phyloP scores from a whole-genome alignment of 35 echinoderm and acorn worm species.

The Eucidaris tribuloides region DNA sequence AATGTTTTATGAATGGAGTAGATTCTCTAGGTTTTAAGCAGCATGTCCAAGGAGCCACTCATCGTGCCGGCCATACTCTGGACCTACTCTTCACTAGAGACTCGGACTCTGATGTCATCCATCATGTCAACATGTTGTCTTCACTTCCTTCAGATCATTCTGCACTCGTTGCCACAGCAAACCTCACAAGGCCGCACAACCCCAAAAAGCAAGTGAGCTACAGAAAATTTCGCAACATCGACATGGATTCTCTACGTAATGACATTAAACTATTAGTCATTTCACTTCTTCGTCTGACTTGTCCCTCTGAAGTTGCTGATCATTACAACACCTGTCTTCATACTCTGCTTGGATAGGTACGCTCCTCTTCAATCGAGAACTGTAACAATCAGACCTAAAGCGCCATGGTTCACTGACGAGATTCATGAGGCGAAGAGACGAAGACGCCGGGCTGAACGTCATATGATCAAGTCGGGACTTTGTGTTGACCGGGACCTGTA shows the following conservation, averaged over 20 bases:
- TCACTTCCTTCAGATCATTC: conserved; percentile 62
- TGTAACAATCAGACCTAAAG: conserved; percentile 28
- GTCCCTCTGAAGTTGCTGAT: conserved; percentile 17
- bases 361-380: too few species aligned
- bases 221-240: conserved; percentile 33
- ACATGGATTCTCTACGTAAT: conserved; percentile 23
- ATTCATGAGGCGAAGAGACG: conserved; percentile 13
- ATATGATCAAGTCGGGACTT: neutral
- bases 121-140: neutral
- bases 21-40: conserved; percentile 43
- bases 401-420: conserved; percentile 23
- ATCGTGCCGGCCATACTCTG: conserved; percentile 42
- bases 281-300: too few species aligned
- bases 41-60: conserved; percentile 39
- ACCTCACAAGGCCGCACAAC: neutral
- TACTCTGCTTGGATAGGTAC: too few species aligned
- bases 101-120: neutral
- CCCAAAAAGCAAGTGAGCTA: neutral
- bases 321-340: conserved; percentile 45
- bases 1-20: too few species aligned
- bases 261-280: neutral
- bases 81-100: conserved; percentile 44
- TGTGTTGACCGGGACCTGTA: conserved; percentile 16
- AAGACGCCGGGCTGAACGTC: conserved; percentile 12
- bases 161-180: conserved; percentile 7